These are phyloP conservation scores for Pterocles burchelli DNA, from an alignment of 2,113 vertebrate species.

Conservation along the genomic window DNA sequence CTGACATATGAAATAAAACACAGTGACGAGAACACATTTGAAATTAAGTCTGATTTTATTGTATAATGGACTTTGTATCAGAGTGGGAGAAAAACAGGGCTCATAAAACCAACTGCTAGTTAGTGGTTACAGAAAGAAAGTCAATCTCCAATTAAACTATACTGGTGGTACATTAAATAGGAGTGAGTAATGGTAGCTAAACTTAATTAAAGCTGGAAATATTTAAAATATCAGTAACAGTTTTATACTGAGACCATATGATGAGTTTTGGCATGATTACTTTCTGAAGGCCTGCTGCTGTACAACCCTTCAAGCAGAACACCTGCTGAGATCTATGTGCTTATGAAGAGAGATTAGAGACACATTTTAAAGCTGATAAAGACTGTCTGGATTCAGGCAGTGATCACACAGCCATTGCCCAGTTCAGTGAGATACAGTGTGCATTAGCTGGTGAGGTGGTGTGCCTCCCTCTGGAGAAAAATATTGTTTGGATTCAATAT, in stretches of 20 bases:
- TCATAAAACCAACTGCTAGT: not conserved
- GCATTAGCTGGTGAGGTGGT: not conserved
- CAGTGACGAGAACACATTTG: not conserved
- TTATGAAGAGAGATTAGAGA: not conserved
- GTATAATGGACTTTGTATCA: not conserved
- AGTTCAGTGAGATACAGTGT: not conserved
- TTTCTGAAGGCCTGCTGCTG: not conserved
- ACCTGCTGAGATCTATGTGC: not conserved
- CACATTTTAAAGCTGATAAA: not conserved
- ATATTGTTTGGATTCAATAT: not conserved
- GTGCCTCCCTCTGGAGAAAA: not conserved
- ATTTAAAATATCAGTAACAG: not conserved
- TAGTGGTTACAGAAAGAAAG: conserved; percentile 17
- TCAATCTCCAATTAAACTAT: not conserved
- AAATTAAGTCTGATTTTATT: conserved; percentile 18
- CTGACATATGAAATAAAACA: not conserved
- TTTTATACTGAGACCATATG: not conserved
- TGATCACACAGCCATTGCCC: not conserved
- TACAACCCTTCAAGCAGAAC: conserved; percentile 5
- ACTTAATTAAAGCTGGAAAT: conserved; percentile 6
- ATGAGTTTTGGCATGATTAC: not conserved
- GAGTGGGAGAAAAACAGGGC: not conserved
- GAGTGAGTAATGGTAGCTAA: not conserved
- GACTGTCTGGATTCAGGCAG: not conserved
- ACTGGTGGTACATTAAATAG: not conserved